Percentiles rank a stretch among this genome's conserved stretches.
phyloP scores from a whole-genome alignment of 2,797 vertebrate species.

The Gouania willdenowi region DNA sequence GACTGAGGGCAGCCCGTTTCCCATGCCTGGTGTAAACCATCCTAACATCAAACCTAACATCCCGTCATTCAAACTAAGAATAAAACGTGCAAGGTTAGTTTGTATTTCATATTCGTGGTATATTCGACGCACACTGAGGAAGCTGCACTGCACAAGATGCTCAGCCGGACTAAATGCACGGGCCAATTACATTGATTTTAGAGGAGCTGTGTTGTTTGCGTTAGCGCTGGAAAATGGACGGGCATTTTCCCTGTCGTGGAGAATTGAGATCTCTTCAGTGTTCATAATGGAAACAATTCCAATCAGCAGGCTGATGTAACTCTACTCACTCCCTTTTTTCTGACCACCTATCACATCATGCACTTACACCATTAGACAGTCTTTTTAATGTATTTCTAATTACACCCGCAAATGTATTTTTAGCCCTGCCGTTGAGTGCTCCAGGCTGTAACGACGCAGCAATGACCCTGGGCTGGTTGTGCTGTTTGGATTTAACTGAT shows the following conservation, averaged over 20 bases:
- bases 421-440: background rate
- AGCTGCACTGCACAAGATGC: slow-evolving; percentile 24
- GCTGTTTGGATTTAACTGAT: background rate
- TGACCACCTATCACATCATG: slow-evolving; percentile 14
- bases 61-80: no score
- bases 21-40: no score
- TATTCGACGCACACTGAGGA: no score
- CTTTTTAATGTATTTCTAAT: slow-evolving; percentile 26
- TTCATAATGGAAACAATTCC: slow-evolving; percentile 36
- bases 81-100: no score
- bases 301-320: slow-evolving; percentile 27
- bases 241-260: slow-evolving; percentile 46
- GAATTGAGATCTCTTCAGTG: slow-evolving; percentile 35
- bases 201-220: slow-evolving; percentile 57
- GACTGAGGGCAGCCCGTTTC: no score
- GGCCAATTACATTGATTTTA: slow-evolving; percentile 62
- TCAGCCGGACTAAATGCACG: slow-evolving; percentile 50
- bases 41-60: no score
- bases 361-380: slow-evolving; percentile 25
- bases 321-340: slow-evolving; percentile 1
- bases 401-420: slow-evolving; percentile 13
- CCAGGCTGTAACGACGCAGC: background rate
- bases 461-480: no score
- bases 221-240: slow-evolving; percentile 58
- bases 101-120: no score